These are phyloP conservation scores for Cyphomyrmex costatus DNA, from an alignment of 1,140 invertebrate genomes.

Conservation along the genomic window DNA sequence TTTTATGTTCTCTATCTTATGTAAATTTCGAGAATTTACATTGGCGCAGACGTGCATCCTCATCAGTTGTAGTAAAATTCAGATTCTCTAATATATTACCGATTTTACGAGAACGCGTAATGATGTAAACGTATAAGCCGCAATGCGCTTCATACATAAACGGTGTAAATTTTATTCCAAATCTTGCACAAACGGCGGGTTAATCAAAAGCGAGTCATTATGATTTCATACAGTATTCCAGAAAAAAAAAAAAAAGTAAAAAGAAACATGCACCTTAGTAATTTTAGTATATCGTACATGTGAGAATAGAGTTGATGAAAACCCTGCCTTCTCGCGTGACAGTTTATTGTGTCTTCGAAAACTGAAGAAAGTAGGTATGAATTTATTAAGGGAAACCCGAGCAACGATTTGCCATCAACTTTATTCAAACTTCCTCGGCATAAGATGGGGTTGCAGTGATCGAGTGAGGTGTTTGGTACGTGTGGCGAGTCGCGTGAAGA, in stretches of 20 bases:
- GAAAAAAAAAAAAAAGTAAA: neutral
- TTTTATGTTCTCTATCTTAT: conserved; percentile 14
- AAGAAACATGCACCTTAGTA: conserved; percentile 49
- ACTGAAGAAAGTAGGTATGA: neutral
- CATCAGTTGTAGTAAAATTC: conserved; percentile 21
- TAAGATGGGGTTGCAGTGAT: conserved; percentile 68
- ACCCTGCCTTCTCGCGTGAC: neutral
- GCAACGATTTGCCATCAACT: conserved; percentile 62
- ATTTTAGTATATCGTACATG: conserved; percentile 18
- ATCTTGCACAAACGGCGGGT: conserved; percentile 17
- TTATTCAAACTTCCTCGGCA: conserved; percentile 57
- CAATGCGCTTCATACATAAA: conserved; percentile 14
- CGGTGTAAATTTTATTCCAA: neutral
- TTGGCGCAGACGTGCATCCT: conserved; percentile 2
- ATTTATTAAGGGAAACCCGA: neutral
- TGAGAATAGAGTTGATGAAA: conserved; percentile 52
- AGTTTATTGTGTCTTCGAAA: neutral
- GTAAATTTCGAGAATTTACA: conserved; percentile 33
- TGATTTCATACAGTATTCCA: conserved; percentile 5
- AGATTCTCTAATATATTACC: neutral
- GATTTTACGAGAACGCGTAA: neutral
- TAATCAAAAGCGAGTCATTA: conserved; percentile 31
- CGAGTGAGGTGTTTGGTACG: conserved; percentile 50
- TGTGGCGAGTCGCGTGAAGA: conserved; percentile 26
- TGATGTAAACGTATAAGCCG: conserved; percentile 18